A percentile compares a stretch with the other conserved stretches of the same genome.
Evolutionary conservation across 1,140 invertebrate genomes (phyloP).

Genomic region (Rhagoletis pomonella): DNA sequence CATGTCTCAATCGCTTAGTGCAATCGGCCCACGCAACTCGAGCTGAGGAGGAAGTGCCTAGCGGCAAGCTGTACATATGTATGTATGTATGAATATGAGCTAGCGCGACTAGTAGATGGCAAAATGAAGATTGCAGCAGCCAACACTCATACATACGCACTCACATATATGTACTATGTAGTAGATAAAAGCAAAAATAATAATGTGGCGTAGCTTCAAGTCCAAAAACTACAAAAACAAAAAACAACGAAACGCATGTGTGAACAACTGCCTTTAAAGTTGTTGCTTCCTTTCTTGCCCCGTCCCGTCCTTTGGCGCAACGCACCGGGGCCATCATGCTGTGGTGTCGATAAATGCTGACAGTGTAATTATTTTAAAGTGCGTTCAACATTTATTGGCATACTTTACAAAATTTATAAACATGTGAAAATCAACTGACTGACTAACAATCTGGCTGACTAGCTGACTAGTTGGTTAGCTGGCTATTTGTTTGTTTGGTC

Average conservation of each 20-base stretch:
- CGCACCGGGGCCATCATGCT: not conserved
- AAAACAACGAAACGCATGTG: not conserved
- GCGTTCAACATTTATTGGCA: slow-evolving; percentile 32
- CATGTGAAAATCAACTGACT: not conserved
- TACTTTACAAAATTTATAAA: slow-evolving; percentile 39
- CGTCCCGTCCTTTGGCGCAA: not conserved
- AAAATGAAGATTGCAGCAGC: slow-evolving; percentile 1
- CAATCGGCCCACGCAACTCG: not conserved
- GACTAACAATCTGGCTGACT: slow-evolving; percentile 20
- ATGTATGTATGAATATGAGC: too few relatives aligned
- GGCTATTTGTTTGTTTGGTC: not conserved
- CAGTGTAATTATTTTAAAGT: slow-evolving; percentile 37
- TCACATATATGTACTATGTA: too few relatives aligned
- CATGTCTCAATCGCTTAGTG: slow-evolving; percentile 36
- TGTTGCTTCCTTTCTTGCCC: too few relatives aligned
- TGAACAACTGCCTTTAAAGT: not conserved
- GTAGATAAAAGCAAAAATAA: too few relatives aligned
- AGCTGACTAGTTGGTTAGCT: not conserved
- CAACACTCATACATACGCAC: not conserved
- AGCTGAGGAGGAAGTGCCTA: not conserved
- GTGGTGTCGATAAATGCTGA: not conserved
- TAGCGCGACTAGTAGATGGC: not conserved
- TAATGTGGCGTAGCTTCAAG: too few relatives aligned
- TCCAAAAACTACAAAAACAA: not conserved
- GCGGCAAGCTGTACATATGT: not conserved